Evolutionary conservation across 2,113 vertebrate species (phyloP), one percentile per base, ranked within the genome.

Genomic region (Procavia capensis): DNA sequence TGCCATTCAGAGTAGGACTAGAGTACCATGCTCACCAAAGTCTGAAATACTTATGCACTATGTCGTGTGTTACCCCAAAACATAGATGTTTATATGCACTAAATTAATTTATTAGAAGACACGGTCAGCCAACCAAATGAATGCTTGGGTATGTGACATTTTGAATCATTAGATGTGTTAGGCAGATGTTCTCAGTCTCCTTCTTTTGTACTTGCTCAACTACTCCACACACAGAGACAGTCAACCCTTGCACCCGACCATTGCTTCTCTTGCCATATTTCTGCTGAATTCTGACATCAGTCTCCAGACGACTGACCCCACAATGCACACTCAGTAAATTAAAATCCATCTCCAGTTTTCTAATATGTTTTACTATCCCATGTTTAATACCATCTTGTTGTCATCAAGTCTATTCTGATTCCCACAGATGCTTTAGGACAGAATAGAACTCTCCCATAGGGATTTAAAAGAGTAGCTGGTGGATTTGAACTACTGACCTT

Each of bases 61-160:
- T 16, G 14, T 89, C 43, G 50, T 6, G 2, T n/a, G 64, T 31
- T 41, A 27, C 9, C 1, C 1, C 43, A 41, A 79, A 75, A 66
- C 27, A 74, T 1, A 74, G 45, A 70, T 59, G 34, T 57, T 87
- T 74, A 79, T 41, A 47, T 9, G n/a, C 41, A 85, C 20, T 29
- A 90, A 13, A 68, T 87, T 47, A 85, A 82, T 72, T 61, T 81
- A 75, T 39, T 80, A 81, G 82, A 54, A 86, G 91, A 20, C 39
- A 78, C 88, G 88, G 63, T 82, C 29, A 88, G 20, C 22, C 34
- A 95, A 85, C 9, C 36, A 88, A 92, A 36, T 64, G 24, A 74
- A 68, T 68, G 82, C 29, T 84, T 90, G 45, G 5, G 5, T 39
- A 25, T 34, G 36, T 2, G 50, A 74, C 29, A 41, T 19, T 66